A percentile compares a stretch with the other conserved stretches of the same genome.
Evolutionary conservation across 2,113 vertebrate species (phyloP).

Genomic region (Reinhardtius hippoglossoides): DNA sequence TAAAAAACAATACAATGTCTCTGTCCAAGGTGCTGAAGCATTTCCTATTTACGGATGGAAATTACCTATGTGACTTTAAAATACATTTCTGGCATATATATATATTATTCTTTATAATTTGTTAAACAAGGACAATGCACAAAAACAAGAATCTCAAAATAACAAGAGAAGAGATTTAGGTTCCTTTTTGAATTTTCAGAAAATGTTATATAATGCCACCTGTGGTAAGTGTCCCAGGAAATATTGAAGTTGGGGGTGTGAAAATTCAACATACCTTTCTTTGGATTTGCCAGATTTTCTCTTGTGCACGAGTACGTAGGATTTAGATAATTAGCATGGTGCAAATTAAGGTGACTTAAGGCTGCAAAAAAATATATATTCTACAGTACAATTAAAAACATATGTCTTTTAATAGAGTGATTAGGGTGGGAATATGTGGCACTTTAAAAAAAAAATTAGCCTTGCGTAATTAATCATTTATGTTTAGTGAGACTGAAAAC

Average conservation of each 20-base stretch:
- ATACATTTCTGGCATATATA: too few species aligned
- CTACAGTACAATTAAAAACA: not conserved
- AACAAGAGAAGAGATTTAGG: too few species aligned
- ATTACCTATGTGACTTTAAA: not conserved
- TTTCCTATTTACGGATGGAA: not conserved
- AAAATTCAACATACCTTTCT: too few species aligned
- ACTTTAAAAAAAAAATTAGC: not conserved
- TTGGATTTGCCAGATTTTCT: not conserved
- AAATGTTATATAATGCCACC: not conserved
- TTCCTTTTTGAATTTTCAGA: not conserved
- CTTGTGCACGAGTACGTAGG: not conserved
- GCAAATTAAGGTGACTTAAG: too few species aligned
- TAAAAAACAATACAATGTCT: not conserved
- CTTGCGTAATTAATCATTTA: too few species aligned
- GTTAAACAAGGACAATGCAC: too few species aligned
- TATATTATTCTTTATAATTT: too few species aligned
- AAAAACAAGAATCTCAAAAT: too few species aligned
- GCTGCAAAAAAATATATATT: too few species aligned
- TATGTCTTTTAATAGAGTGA: not conserved
- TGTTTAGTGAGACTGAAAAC: too few species aligned
- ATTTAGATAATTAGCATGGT: too few species aligned
- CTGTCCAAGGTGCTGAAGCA: slow-evolving; percentile 63
- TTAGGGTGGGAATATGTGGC: not conserved
- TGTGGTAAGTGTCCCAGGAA: not conserved
- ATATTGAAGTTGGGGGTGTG: too few species aligned